Conservation (phyloP, 2,888 invertebrate genomes). For the Limnephilus marmoratus region DNA sequence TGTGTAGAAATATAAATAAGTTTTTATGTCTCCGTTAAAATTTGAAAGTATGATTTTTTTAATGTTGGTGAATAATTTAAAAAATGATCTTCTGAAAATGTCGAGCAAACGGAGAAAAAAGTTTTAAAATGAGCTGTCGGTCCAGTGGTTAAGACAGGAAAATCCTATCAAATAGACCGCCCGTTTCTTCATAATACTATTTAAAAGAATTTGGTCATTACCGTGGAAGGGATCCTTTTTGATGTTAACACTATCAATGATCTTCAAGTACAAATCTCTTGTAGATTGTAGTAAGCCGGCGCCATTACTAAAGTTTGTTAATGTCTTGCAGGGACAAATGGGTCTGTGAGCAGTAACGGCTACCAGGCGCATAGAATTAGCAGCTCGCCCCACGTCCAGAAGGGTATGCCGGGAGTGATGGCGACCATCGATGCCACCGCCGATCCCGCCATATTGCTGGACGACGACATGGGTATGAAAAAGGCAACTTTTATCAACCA, state of each 20-base stretch:
- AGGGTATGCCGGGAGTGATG: slow-evolving; percentile 77
- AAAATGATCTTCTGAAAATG: no score
- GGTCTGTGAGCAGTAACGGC: slow-evolving; percentile 64
- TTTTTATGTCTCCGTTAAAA: no score
- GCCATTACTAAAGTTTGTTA: not conserved
- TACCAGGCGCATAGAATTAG: slow-evolving; percentile 66
- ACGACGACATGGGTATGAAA: slow-evolving; percentile 83
- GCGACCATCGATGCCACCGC: slow-evolving; percentile 67
- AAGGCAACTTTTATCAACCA: not conserved
- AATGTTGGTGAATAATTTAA: no score
- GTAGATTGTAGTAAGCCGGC: not conserved
- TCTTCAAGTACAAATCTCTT: not conserved
- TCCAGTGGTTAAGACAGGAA: no score
- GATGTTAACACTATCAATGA: not conserved
- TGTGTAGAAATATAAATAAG: no score
- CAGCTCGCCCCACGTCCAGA: slow-evolving; percentile 70
- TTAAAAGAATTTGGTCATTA: no score
- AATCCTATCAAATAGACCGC: no score
- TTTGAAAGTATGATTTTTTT: no score
- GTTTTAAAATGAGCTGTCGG: no score
- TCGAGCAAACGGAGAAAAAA: no score
- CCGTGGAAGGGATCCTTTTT: no score
- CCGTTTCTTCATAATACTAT: no score
- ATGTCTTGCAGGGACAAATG: slow-evolving; percentile 62
- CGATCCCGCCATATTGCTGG: slow-evolving; percentile 81